Conservation (phyloP, 35 echinoderm and acorn worm genomes). For the Heliocidaris tuberculata region DNA sequence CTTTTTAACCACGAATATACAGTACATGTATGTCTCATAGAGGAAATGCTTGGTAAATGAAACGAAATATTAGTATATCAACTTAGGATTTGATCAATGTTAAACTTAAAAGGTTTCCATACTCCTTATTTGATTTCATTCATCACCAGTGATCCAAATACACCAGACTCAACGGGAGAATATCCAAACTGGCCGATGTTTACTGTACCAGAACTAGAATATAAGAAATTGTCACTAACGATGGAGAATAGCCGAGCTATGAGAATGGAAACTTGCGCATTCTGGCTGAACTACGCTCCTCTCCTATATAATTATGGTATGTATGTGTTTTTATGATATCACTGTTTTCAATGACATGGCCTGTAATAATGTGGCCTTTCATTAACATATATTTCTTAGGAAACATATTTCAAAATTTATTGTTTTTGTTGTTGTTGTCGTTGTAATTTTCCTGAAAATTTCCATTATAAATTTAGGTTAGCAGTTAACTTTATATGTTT, state of each 20-base stretch:
- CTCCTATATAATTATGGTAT: constrained; percentile 13
- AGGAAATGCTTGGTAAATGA: neutral
- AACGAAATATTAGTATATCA: neutral
- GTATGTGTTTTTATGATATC: neutral
- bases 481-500: too few species aligned
- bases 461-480: too few species aligned
- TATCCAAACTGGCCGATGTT: constrained; percentile 51
- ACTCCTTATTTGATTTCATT: neutral
- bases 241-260: constrained; percentile 56
- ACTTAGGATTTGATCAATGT: neutral
- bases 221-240: constrained; percentile 48
- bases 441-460: too few species aligned
- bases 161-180: neutral
- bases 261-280: constrained; percentile 41
- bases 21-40: neutral
- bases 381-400: too few species aligned
- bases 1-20: neutral
- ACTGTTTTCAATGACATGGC: too few species aligned
- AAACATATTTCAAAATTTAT: too few species aligned
- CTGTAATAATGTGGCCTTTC: too few species aligned
- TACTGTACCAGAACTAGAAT: constrained; percentile 55
- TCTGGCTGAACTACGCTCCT: constrained; percentile 47
- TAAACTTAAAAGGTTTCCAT: neutral
- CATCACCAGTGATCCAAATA: constrained; percentile 55
- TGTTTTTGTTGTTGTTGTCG: too few species aligned